Conservation (phyloP, 2,113 vertebrate species). For the Chiloscyllium plagiosum region DNA sequence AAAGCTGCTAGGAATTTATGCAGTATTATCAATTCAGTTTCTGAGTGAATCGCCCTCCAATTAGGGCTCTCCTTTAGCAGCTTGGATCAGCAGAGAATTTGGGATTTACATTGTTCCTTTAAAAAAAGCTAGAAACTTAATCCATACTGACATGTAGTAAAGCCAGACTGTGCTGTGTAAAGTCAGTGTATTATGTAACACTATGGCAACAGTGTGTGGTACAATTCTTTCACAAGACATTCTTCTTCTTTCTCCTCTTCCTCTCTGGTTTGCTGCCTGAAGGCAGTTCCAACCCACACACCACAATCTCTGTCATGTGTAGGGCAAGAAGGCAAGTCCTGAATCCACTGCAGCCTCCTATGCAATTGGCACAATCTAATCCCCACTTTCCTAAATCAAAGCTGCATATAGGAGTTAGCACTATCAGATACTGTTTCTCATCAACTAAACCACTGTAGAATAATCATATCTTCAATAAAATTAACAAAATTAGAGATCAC, state of each 20-base stretch:
- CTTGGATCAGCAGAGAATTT: neutral
- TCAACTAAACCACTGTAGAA: neutral
- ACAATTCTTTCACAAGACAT: neutral
- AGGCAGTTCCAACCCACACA: too few relatives aligned
- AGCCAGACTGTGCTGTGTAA: neutral
- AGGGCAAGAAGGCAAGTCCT: too few relatives aligned
- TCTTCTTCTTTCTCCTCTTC: too few relatives aligned
- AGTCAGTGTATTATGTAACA: neutral
- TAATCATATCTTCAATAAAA: neutral
- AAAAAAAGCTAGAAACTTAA: neutral
- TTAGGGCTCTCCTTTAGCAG: neutral
- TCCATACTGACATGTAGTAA: too few relatives aligned
- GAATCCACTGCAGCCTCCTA: too few relatives aligned
- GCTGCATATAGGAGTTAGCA: neutral
- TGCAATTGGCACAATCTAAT: too few relatives aligned
- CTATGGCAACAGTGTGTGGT: neutral
- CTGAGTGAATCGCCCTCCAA: neutral
- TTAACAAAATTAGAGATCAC: neutral
- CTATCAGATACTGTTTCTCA: neutral
- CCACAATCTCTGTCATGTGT: too few relatives aligned
- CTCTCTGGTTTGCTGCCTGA: too few relatives aligned
- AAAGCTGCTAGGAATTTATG: neutral
- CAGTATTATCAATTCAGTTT: neutral
- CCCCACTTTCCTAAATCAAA: neutral
- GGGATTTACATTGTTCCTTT: neutral